These are phyloP conservation scores for Pitta sordida DNA, from an alignment of 2,113 vertebrate species.

Conservation along the genomic window DNA sequence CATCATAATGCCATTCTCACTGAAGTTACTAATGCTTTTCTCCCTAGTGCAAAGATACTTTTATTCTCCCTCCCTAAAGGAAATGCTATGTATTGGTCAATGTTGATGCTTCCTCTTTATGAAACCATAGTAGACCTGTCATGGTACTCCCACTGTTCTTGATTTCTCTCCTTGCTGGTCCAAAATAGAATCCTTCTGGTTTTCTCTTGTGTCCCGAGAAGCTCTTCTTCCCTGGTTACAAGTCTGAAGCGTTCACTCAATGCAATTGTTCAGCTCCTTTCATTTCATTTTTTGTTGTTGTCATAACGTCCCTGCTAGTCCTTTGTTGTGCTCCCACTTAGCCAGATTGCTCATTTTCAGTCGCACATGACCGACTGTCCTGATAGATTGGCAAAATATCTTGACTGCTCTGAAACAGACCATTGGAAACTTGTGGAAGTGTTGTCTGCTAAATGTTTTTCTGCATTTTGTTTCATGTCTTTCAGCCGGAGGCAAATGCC, in stretches of 20 bases:
- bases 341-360: background rate
- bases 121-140: background rate
- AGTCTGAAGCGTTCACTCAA: background rate
- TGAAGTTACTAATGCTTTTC: background rate
- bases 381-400: background rate
- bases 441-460: background rate
- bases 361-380: background rate
- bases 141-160: background rate
- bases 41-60: background rate
- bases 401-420: background rate
- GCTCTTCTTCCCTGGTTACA: background rate
- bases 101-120: background rate
- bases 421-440: background rate
- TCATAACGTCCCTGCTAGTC: background rate
- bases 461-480: background rate
- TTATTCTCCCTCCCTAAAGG: background rate
- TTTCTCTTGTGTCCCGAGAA: background rate
- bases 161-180: background rate
- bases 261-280: background rate
- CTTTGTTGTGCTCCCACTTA: slow-evolving; percentile 1
- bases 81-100: background rate
- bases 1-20: background rate
- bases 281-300: background rate
- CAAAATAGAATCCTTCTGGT: background rate
- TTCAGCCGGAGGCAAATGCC: background rate